These are phyloP conservation scores for Danaus melanippus DNA, from an alignment of 1,140 invertebrate genomes.

Conservation along the genomic window DNA sequence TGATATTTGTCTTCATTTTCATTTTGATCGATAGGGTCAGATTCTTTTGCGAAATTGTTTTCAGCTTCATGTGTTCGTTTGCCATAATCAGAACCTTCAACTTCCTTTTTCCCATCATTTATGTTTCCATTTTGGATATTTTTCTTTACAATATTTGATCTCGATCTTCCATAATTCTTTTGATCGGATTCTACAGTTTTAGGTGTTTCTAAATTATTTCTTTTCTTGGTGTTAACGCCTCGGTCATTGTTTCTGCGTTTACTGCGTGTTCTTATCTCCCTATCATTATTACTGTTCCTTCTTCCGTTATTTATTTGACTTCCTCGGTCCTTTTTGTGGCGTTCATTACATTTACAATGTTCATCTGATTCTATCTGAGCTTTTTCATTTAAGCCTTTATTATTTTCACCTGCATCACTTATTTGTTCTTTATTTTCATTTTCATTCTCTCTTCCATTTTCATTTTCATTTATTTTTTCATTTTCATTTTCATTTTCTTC, in stretches of 20 bases:
- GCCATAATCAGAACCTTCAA: too few species aligned
- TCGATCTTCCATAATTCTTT: too few species aligned
- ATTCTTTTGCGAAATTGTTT: too few species aligned
- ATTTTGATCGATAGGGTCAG: too few species aligned
- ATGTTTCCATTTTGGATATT: too few species aligned
- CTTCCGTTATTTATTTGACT: conserved; percentile 2
- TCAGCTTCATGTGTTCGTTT: too few species aligned
- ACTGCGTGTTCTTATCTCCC: background rate
- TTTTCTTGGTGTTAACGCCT: too few species aligned
- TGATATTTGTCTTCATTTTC: conserved; percentile 8
- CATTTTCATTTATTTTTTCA: background rate
- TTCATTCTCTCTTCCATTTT: background rate
- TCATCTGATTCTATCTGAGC: background rate
- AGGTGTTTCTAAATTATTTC: too few species aligned
- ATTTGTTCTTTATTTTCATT: background rate
- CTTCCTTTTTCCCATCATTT: too few species aligned
- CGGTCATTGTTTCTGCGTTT: background rate
- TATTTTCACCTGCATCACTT: background rate
- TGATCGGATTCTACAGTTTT: too few species aligned
- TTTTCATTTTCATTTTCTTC: background rate
- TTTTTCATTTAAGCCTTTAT: background rate
- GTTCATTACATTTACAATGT: conserved; percentile 3
- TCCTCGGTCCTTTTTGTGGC: conserved; percentile 3
- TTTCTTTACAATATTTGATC: too few species aligned
- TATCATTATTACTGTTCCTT: background rate